Evolutionary conservation across 2,113 vertebrate genomes (phyloP).

Genomic region (Ageneiosus marmoratus): DNA sequence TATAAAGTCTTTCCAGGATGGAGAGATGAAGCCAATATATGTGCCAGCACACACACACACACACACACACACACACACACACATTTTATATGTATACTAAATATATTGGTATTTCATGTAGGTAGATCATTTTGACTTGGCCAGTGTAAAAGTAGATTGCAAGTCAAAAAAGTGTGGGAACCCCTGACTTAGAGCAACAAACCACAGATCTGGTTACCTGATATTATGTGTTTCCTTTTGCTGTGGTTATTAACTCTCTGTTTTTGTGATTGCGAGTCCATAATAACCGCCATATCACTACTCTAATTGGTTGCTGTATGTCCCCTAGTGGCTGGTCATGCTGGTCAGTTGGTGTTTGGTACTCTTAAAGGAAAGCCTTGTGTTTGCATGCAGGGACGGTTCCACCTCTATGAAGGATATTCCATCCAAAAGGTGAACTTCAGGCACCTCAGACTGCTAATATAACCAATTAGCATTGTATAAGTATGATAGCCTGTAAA

Average conservation of each 20-base stretch:
- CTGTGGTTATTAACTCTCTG: background rate
- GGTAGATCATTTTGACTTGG: no score
- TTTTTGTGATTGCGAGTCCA: background rate
- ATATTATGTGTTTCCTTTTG: background rate
- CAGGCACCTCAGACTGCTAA: no score
- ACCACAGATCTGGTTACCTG: background rate
- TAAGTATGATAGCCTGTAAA: background rate
- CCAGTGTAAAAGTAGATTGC: no score
- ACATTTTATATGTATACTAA: no score
- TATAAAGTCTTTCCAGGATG: no score
- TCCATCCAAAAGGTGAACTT: slow-evolving; percentile 76
- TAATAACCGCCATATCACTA: background rate
- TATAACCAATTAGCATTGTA: background rate
- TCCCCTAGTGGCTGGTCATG: slow-evolving; percentile 82
- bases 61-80: no score
- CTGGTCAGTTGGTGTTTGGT: slow-evolving; percentile 86
- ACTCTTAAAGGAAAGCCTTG: slow-evolving; percentile 78
- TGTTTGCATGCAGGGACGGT: slow-evolving; percentile 92
- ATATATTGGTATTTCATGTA: no score
- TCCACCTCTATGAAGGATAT: slow-evolving; percentile 89
- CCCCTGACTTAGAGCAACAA: no score
- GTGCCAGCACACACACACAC: no score
- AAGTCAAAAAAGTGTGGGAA: no score
- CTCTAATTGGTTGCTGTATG: slow-evolving; percentile 22
- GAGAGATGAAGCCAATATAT: no score